A percentile compares a stretch with the other conserved stretches of the same genome.
phyloP scores from a whole-genome alignment of 1,140 invertebrate species.

The Drosophila rufa region DNA sequence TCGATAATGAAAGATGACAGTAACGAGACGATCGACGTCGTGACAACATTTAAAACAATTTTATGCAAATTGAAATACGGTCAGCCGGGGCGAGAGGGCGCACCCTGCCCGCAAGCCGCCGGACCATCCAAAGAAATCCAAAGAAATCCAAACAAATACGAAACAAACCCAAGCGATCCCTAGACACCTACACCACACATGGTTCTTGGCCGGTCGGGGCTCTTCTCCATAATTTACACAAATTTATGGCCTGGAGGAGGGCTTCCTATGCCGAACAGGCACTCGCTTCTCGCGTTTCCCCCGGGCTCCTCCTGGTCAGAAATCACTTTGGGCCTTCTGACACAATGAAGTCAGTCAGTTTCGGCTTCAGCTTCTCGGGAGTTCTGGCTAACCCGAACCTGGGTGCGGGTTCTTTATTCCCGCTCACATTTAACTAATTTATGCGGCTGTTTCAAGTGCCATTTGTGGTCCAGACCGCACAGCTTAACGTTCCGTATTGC shows the following conservation, averaged over 20 bases:
- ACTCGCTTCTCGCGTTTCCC: slow-evolving; percentile 61
- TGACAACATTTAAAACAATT: slow-evolving; percentile 83
- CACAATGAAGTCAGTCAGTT: slow-evolving; percentile 74
- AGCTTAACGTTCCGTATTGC: slow-evolving; percentile 43
- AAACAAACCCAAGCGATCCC: slow-evolving; percentile 32
- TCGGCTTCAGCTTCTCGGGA: slow-evolving; percentile 7
- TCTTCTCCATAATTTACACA: slow-evolving; percentile 74
- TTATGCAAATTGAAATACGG: slow-evolving; percentile 81
- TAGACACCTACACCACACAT: slow-evolving; percentile 68
- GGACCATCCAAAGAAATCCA: not conserved
- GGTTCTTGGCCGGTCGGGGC: slow-evolving; percentile 24
- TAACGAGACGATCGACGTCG: slow-evolving; percentile 69
- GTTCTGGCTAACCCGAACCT: slow-evolving; percentile 10
- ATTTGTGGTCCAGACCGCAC: slow-evolving; percentile 75
- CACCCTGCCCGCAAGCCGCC: slow-evolving; percentile 37
- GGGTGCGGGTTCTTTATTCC: slow-evolving; percentile 57
- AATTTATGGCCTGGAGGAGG: slow-evolving; percentile 61
- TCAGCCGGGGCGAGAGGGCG: slow-evolving; percentile 55
- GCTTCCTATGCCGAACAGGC: slow-evolving; percentile 49
- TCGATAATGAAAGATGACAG: slow-evolving; percentile 84
- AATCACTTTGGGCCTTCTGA: slow-evolving; percentile 77
- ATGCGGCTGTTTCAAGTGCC: slow-evolving; percentile 74
- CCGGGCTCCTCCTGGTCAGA: slow-evolving; percentile 20
- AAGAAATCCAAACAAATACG: slow-evolving; percentile 13
- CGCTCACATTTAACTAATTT: slow-evolving; percentile 70